Evolutionary conservation across 2,888 invertebrate species (phyloP).

Genomic region (Steinernema carpocapsae): DNA sequence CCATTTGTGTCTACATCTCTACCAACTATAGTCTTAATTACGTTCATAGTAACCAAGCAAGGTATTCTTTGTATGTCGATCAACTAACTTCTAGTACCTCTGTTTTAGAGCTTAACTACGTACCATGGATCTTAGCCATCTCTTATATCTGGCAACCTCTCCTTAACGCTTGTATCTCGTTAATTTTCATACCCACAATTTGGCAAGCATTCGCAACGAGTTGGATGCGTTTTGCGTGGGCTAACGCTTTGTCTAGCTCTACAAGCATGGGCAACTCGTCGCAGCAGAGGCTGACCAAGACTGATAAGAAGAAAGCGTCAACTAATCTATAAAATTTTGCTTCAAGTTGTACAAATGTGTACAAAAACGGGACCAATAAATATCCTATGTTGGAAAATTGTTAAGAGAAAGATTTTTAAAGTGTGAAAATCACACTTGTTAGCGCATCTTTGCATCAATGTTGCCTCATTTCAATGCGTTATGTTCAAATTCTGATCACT

Average conservation of each 20-base stretch:
- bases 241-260: neutral
- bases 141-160: slow-evolving; percentile 19
- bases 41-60: neutral
- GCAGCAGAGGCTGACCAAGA: neutral
- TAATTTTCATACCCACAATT: neutral
- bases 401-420: no score
- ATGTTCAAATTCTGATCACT: no score
- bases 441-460: no score
- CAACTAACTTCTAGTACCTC: no score
- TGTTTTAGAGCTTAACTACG: slow-evolving; percentile 16
- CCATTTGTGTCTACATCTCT: slow-evolving; percentile 4
- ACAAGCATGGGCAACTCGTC: neutral
- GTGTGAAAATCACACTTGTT: no score
- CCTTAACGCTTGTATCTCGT: slow-evolving; percentile 10
- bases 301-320: neutral
- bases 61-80: no score
- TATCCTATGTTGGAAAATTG: no score
- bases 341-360: no score
- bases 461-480: no score
- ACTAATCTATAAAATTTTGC: neutral
- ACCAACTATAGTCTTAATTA: neutral
- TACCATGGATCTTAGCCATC: slow-evolving; percentile 5
- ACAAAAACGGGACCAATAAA: no score
- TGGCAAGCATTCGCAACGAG: slow-evolving; percentile 1
- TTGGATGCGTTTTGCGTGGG: slow-evolving; percentile 12